Percentiles rank a stretch among this genome's conserved stretches.
These are phyloP conservation scores for Caenorhabditis latens DNA, from an alignment of 1,140 invertebrate species.

Conservation along the genomic window DNA sequence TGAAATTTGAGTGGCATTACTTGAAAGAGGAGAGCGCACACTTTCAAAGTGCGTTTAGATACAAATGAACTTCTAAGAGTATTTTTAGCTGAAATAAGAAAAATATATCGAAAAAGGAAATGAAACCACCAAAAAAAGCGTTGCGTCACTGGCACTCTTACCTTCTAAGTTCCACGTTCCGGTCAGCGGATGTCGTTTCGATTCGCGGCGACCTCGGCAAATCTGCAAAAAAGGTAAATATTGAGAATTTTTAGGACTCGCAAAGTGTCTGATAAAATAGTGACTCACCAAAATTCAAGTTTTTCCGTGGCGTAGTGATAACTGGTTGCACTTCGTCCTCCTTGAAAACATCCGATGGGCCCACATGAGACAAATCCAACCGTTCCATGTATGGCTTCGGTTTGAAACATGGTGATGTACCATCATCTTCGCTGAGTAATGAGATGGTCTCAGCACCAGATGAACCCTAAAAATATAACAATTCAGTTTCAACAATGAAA, in stretches of 20 bases:
- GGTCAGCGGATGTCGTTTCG: constrained; percentile 52
- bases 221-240: constrained; percentile 53
- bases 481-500: not conserved
- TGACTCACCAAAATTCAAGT: constrained; percentile 49
- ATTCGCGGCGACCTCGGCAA: constrained; percentile 46
- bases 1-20: constrained; percentile 8
- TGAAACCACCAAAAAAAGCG: not conserved
- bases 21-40: too few relatives aligned
- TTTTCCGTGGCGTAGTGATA: constrained; percentile 36
- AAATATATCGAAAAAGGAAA: not conserved
- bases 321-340: not conserved
- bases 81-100: not conserved
- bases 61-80: not conserved
- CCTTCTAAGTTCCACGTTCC: constrained; percentile 53
- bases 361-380: not conserved
- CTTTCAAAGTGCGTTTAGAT: too few relatives aligned
- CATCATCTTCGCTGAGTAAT: constrained; percentile 2
- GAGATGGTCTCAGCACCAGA: not conserved
- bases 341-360: not conserved
- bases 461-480: not conserved
- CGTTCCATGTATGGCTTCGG: not conserved
- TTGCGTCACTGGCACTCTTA: constrained; percentile 2
- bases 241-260: not conserved
- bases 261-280: constrained; percentile 1
- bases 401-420: not conserved